Base-by-base conservation (phyloP, 2,113 vertebrate species). In the Pleuronectes platessa region DNA sequence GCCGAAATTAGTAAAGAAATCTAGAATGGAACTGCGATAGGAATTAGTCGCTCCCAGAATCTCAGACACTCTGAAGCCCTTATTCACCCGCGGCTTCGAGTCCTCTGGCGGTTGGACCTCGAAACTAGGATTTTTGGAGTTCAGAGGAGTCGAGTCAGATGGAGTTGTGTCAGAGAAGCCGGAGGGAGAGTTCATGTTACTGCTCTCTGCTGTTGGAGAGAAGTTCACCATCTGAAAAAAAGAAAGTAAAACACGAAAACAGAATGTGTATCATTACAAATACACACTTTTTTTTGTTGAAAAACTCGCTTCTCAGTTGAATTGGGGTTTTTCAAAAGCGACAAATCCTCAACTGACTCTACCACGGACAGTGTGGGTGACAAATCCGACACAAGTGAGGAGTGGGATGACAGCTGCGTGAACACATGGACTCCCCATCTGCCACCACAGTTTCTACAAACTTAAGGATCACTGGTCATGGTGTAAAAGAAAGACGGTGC, bases 11-110 rank as follows among this genome's bases (percentile, higher is more conserved):
- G 92, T 88, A 74, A 93, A 93, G 82, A 93, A 92, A 68, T 93
- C 91, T 7, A 94, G 85, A 21, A 94, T 83, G 6, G 93, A 93
- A 27, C 37, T 89, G 85, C 70, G 91, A 77, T 89, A 92, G 74
- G 72, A 83, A 66, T 81, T 87, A 88, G 88, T 88, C 78, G 82
- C 89, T 90, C 89, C 87, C 88, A 93, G 90, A 89, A 94, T 88
- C 82, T 82, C 90, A 90, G 94, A 96, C 92, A 96, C 96, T 95
- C 96, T 96, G 88, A 96, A 94, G 81, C 92, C 92, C 92, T 97
- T 97, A 93, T 97, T 96, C 91, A 97, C 96, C 90, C 96, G 96
- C 79, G 96, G 96, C 90, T 95, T 96, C 89, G 94, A 95, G 93
- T 96, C 93, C 87, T 96, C 95, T 59, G 96, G 93, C 92, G 95